phyloP scores from a whole-genome alignment of 2,113 vertebrate species.

The Thymallus thymallus region DNA sequence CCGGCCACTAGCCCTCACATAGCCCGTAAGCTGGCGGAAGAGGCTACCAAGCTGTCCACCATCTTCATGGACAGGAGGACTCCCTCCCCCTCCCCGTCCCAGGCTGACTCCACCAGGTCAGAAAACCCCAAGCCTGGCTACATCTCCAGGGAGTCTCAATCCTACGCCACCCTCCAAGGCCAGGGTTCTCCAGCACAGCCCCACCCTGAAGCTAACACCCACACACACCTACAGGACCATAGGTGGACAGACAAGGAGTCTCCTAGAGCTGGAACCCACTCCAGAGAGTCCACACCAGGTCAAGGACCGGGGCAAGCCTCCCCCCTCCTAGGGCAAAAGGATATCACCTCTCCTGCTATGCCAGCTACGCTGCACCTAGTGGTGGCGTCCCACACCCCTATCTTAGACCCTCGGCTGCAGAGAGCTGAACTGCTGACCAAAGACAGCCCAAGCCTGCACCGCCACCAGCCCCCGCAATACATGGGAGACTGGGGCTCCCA shows the following conservation, averaged over 20 bases:
- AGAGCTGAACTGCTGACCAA: background rate
- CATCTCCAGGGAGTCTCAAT: conserved; percentile 19
- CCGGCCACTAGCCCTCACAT: conserved; percentile 50
- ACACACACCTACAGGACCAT: conserved; percentile 24
- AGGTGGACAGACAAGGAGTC: conserved; percentile 25
- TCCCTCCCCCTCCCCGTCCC: conserved; percentile 56
- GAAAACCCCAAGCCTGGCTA: conserved; percentile 45
- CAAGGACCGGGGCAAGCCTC: background rate
- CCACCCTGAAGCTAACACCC: conserved; percentile 22
- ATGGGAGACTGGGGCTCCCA: conserved; percentile 30
- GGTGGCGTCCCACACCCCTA: conserved; percentile 36
- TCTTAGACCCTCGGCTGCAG: conserved; percentile 43
- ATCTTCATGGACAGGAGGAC: conserved; percentile 47
- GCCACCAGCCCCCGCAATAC: conserved; percentile 51
- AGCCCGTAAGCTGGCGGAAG: conserved; percentile 47
- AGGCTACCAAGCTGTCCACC: conserved; percentile 56
- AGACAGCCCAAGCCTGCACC: conserved; percentile 37
- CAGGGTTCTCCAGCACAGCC: conserved; percentile 17
- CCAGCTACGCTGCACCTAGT: conserved; percentile 32
- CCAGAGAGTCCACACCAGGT: conserved; percentile 14
- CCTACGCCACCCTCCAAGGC: conserved; percentile 18
- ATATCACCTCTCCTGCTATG: conserved; percentile 27
- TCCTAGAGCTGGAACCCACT: conserved; percentile 20
- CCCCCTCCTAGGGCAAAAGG: background rate
- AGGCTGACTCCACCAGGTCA: conserved; percentile 38